Conservation (phyloP, 2,113 vertebrate genomes). For the Candoia aspera region DNA sequence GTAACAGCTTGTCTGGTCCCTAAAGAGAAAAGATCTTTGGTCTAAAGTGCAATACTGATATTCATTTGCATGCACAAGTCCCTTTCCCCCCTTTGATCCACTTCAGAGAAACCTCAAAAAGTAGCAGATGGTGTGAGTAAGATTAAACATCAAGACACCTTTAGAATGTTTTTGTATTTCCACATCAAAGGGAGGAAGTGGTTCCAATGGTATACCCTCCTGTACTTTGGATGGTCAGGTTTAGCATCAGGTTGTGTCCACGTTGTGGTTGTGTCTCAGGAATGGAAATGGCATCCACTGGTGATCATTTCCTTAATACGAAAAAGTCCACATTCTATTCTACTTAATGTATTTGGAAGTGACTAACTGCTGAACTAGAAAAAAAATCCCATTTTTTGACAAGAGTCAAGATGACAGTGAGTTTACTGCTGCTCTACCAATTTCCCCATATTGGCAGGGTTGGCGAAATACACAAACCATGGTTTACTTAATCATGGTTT, state of each 20-base stretch:
- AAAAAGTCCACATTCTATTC: not conserved
- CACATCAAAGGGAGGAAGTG: not conserved
- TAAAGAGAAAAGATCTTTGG: not conserved
- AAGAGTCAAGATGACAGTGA: not conserved
- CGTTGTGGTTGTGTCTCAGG: not conserved
- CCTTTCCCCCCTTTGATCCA: not conserved
- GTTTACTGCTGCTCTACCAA: conserved; percentile 16
- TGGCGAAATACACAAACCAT: not conserved
- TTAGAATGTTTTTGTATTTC: not conserved
- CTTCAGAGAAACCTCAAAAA: not conserved
- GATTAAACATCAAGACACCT: not conserved
- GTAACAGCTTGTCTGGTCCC: conserved; percentile 22
- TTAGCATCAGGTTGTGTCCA: not conserved
- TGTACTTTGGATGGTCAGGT: not conserved
- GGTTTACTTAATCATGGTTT: not conserved
- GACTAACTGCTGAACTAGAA: conserved; percentile 40
- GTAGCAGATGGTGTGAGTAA: conserved; percentile 9
- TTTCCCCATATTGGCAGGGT: not conserved
- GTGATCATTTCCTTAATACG: not conserved
- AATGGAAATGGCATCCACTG: not conserved
- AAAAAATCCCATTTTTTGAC: conserved; percentile 33
- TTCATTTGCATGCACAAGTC: not conserved
- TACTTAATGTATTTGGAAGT: conserved; percentile 29
- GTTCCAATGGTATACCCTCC: not conserved
- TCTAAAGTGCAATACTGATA: not conserved